Evolutionary conservation across 35 echinoderm and acorn worm genomes (phyloP), one percentile per base, ranked within the genome.

Genomic region (Ophiothrix spiculata): DNA sequence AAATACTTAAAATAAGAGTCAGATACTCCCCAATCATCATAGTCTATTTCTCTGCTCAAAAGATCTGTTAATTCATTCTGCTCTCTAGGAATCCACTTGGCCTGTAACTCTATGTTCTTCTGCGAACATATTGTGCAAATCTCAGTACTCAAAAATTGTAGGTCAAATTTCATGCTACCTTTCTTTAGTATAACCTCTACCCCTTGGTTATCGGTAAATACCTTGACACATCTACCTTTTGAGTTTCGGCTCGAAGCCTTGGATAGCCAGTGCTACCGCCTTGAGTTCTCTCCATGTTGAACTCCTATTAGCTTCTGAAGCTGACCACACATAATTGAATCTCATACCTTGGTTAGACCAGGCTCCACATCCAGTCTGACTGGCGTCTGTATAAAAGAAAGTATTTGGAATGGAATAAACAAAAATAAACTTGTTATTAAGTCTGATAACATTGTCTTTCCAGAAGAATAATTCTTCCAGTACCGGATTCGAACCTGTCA

Each of bases 251-350:
- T 4, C 37, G 29, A 89, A 81, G 29, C 56, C 32, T 21, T 39
- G 28, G 38, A 89, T 33, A 46, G 80, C 79, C 19, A 56, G 46
- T 12, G 33, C 19, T 12, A 87, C 13, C 56, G 85, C 75, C 17
- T 60, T 34, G 13, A 40, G 46, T 63, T 87, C 85, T 80, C 85
- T 87, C 88, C 81, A 90, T 35, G 88, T 84, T 23, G 80, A 90
- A 75, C 88, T 79, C 75, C 84, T 4, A 0, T 4, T 10, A 25
- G 36, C 38, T 83, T 77, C 81, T 6, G 11, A 21, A n/a, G 3
- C 39, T 12, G 76, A 41, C 85, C 85, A 87, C 32, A 21, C 45
- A 40, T 45, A 15, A 39, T 14, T 60, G 25, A 56, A 32, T 6
- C 40, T 75, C 1, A 16, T 42, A 21, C 37, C 32, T 10, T 83